Evolutionary conservation across 2,113 vertebrate genomes (phyloP).

Genomic region (Butastur rufipennis): DNA sequence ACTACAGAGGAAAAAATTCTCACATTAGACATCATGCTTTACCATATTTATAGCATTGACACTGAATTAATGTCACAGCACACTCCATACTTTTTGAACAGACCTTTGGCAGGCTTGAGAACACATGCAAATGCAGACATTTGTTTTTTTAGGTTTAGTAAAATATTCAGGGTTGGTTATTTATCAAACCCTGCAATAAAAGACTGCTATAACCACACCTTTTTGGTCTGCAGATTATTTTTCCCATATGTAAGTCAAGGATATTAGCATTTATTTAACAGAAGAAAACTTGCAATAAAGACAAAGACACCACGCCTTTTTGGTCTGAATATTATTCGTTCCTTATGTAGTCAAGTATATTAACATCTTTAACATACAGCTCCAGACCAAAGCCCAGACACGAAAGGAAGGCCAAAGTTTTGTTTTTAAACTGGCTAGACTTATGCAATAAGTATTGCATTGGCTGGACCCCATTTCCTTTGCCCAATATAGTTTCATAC

Average conservation of each 20-base stretch:
- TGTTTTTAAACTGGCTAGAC: conserved; percentile 52
- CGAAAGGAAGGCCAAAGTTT: conserved; percentile 30
- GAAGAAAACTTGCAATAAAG: background rate
- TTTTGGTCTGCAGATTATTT: background rate
- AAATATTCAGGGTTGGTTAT: background rate
- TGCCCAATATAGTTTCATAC: background rate
- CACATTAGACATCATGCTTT: background rate
- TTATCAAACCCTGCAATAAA: background rate
- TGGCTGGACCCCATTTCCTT: conserved; percentile 19
- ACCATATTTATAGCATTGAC: background rate
- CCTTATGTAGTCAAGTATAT: background rate
- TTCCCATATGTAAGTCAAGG: background rate
- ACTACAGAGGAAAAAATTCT: background rate
- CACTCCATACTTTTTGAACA: background rate
- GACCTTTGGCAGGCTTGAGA: background rate
- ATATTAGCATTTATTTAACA: background rate
- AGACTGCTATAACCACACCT: background rate
- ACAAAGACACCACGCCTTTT: background rate
- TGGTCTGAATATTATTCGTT: background rate
- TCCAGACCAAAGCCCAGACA: conserved; percentile 15
- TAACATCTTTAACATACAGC: background rate
- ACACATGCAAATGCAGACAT: background rate
- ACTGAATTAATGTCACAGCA: background rate
- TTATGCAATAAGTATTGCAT: background rate
- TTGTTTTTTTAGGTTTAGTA: background rate